Conservation (phyloP, 2,888 invertebrate genomes). For the Napeogenes sylphis region DNA sequence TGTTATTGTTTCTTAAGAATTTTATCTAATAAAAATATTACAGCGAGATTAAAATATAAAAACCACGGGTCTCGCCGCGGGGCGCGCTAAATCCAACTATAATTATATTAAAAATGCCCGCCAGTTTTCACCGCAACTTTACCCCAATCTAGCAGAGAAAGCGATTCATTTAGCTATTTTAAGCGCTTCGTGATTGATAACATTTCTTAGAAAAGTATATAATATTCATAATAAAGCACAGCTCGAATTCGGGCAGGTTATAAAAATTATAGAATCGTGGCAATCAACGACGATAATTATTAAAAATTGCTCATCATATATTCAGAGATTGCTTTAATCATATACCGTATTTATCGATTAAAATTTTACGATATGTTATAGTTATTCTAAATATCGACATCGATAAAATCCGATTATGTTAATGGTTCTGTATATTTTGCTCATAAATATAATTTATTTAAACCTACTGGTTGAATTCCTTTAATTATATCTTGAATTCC, state of each 20-base stretch:
- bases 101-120: constrained; percentile 20
- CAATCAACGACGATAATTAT: constrained; percentile 11
- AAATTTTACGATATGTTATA: constrained; percentile 24
- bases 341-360: constrained; percentile 25
- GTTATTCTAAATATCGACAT: constrained; percentile 17
- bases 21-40: constrained; percentile 21
- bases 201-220: too few relatives aligned
- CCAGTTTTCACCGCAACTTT: background rate
- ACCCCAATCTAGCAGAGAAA: background rate
- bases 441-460: constrained; percentile 5
- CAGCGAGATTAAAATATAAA: constrained; percentile 31
- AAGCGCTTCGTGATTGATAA: too few relatives aligned
- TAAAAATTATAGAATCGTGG: constrained; percentile 10
- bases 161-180: too few relatives aligned
- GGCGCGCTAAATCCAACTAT: constrained; percentile 20
- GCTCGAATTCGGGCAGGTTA: background rate
- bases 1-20: constrained; percentile 20
- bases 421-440: constrained; percentile 5
- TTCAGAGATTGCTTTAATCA: constrained; percentile 22
- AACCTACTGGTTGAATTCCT: background rate
- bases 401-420: constrained; percentile 8
- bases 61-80: constrained; percentile 27
- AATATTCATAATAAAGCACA: too few relatives aligned
- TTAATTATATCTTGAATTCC: background rate
- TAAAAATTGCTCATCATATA: constrained; percentile 20